Conservation (phyloP, 2,888 invertebrate species). For the Stenurella melanura region DNA sequence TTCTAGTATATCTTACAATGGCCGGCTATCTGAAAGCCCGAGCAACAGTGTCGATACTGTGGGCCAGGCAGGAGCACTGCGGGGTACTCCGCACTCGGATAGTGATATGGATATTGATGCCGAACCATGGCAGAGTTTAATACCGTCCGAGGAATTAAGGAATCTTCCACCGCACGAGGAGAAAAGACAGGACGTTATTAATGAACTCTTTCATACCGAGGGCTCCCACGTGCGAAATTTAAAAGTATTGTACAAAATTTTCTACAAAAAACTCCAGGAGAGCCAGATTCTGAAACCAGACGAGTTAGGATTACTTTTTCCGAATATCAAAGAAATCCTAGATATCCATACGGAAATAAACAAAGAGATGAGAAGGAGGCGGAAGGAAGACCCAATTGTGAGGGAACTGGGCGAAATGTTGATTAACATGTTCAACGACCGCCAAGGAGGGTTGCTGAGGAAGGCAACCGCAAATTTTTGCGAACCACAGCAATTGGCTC, state of each 20-base stretch:
- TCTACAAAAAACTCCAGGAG: constrained; percentile 85
- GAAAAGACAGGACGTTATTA: constrained; percentile 94
- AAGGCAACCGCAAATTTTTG: constrained; percentile 89
- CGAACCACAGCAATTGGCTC: constrained; percentile 89
- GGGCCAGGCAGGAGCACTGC: constrained; percentile 51
- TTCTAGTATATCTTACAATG: constrained; percentile 79
- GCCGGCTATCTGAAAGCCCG: constrained; percentile 82
- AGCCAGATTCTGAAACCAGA: constrained; percentile 82
- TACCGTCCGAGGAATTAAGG: constrained; percentile 83
- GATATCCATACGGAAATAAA: constrained; percentile 86
- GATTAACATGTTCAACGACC: constrained; percentile 85
- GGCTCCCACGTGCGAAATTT: constrained; percentile 91
- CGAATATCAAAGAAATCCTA: constrained; percentile 88
- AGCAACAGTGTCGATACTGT: constrained; percentile 83
- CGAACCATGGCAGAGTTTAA: constrained; percentile 86
- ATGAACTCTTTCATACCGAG: constrained; percentile 90
- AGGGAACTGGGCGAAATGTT: constrained; percentile 86
- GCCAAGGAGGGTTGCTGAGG: constrained; percentile 79
- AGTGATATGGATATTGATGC: constrained; percentile 78
- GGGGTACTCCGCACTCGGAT: constrained; percentile 71
- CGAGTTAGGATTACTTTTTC: constrained; percentile 86
- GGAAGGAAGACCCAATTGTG: constrained; percentile 82
- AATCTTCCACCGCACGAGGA: constrained; percentile 87
- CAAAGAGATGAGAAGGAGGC: constrained; percentile 81
- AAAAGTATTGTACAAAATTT: constrained; percentile 88